Percentiles rank a stretch among this genome's conserved stretches.
Conservation (phyloP, 2,113 vertebrate species). For the Dascyllus trimaculatus region DNA sequence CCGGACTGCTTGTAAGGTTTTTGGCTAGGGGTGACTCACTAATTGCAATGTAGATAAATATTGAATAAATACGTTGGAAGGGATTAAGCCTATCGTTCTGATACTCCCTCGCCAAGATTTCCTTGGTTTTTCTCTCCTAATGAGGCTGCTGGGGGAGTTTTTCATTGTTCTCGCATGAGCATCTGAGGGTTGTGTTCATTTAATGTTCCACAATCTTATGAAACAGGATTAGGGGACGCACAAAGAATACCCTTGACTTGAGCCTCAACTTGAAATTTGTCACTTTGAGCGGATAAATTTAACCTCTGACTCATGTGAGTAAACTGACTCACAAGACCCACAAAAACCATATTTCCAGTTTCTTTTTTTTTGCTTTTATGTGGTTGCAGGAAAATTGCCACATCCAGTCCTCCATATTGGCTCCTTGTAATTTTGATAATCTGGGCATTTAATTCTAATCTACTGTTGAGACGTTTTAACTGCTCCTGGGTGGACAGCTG, state of each 20-base stretch:
- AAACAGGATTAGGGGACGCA: constrained; percentile 11
- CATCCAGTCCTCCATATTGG: neutral
- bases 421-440: constrained; percentile 52
- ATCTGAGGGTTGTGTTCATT: neutral
- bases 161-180: constrained; percentile 20
- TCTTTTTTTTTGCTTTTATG: constrained; percentile 28
- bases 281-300: constrained; percentile 29
- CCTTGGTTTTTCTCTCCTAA: constrained; percentile 2
- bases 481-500: neutral
- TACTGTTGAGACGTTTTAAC: neutral
- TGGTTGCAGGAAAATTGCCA: constrained; percentile 32
- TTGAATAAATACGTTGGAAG: constrained; percentile 35
- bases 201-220: constrained; percentile 16
- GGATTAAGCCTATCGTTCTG: constrained; percentile 14
- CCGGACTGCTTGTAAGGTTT: constrained; percentile 14
- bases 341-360: constrained; percentile 8
- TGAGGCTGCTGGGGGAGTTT: constrained; percentile 18
- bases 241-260: constrained; percentile 6
- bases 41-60: constrained; percentile 49
- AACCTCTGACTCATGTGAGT: constrained; percentile 37
- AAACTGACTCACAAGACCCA: constrained; percentile 3
- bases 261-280: constrained; percentile 30
- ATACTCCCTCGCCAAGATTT: constrained; percentile 12
- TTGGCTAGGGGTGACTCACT: constrained; percentile 31
- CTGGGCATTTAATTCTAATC: constrained; percentile 26